These are phyloP conservation scores for Cyanocitta stelleri DNA, from an alignment of 2,113 vertebrate genomes.

Conservation along the genomic window DNA sequence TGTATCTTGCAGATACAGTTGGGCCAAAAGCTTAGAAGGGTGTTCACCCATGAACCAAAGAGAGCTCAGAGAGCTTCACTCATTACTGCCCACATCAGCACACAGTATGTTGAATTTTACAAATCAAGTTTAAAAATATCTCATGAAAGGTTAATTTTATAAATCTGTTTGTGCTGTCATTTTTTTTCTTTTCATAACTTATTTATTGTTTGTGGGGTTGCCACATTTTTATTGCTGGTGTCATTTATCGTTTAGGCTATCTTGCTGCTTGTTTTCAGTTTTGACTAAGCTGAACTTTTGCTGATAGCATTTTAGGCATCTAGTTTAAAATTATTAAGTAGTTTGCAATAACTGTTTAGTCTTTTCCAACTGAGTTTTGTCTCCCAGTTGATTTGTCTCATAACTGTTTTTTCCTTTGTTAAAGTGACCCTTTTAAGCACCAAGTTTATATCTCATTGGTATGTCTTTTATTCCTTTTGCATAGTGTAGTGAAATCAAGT, in stretches of 20 bases:
- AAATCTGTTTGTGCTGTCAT: accelerated
- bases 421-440: neutral
- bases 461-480: neutral
- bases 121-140: neutral
- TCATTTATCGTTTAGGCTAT: neutral
- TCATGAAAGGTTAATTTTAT: neutral
- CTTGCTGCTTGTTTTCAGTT: neutral
- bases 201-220: neutral
- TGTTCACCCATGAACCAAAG: neutral
- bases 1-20: neutral
- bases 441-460: neutral
- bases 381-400: neutral
- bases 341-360: neutral
- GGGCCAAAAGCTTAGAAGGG: neutral
- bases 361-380: neutral
- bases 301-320: neutral
- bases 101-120: neutral
- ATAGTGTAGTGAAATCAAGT: neutral
- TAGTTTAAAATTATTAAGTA: neutral
- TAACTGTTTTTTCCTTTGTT: neutral
- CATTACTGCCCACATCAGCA: neutral
- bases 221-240: neutral
- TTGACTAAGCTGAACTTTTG: neutral
- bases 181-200: neutral
- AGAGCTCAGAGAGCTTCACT: neutral